Conservation (phyloP, 2,797 vertebrate species). For the Falco biarmicus region DNA sequence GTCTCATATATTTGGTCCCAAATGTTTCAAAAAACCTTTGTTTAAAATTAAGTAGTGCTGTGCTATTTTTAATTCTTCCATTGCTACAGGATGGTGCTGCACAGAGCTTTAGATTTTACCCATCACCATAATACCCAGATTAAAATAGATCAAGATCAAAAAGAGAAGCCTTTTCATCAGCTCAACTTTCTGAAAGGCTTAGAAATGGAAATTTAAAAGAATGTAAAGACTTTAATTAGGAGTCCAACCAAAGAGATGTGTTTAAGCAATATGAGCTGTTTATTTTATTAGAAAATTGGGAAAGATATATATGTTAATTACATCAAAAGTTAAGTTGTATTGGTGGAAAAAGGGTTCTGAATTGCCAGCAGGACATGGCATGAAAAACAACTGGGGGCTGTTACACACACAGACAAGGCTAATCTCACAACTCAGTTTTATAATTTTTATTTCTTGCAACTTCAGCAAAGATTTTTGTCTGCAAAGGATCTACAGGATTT, state of each 20-base stretch:
- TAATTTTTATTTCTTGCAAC: neutral
- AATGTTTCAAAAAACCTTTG: neutral
- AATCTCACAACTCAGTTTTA: neutral
- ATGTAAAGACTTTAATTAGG: neutral
- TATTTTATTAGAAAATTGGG: constrained; percentile 6
- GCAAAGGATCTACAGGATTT: neutral
- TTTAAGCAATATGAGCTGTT: neutral
- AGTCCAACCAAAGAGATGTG: neutral
- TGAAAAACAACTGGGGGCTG: neutral
- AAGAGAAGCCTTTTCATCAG: neutral
- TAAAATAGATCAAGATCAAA: neutral
- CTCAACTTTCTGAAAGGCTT: neutral
- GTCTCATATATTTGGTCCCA: neutral
- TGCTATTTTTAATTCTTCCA: neutral
- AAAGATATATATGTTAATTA: neutral
- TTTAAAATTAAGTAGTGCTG: neutral
- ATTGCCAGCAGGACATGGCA: neutral
- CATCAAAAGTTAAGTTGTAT: neutral
- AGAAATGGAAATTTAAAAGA: neutral
- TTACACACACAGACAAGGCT: neutral
- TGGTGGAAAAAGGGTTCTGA: neutral
- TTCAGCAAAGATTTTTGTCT: neutral
- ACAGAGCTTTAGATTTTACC: neutral
- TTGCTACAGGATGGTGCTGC: neutral
- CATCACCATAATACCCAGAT: neutral